Percentiles rank a stretch among this genome's conserved stretches.
phyloP scores from a whole-genome alignment of 1,140 invertebrate genomes.

The Trachelipus rathkii region DNA sequence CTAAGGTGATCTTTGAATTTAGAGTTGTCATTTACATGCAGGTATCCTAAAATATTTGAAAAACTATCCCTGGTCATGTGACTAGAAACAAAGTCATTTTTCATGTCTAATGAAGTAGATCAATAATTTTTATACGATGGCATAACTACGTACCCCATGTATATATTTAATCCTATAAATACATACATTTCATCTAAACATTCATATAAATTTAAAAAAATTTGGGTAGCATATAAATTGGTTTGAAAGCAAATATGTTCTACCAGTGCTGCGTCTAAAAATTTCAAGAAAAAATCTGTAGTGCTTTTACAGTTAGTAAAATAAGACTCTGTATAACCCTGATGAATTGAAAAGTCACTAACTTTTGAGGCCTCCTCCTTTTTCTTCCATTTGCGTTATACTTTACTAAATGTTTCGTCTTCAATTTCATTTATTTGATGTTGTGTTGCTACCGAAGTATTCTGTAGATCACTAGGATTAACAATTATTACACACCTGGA shows the following conservation, averaged over 20 bases:
- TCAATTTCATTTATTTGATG: too few relatives aligned
- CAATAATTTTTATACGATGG: constrained; percentile 24
- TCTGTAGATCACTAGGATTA: too few relatives aligned
- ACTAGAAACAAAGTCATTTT: constrained; percentile 4
- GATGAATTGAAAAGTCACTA: background rate
- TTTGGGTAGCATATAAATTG: constrained; percentile 31
- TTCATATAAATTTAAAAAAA: background rate
- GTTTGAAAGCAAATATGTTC: constrained; percentile 24
- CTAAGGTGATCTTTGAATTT: constrained; percentile 21
- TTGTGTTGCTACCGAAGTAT: too few relatives aligned
- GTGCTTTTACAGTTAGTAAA: background rate
- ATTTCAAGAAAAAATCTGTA: constrained; percentile 12
- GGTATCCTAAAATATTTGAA: constrained; percentile 12
- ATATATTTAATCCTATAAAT: constrained; percentile 32
- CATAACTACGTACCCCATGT: constrained; percentile 29
- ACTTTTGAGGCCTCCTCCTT: constrained; percentile 3
- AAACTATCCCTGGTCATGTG: constrained; percentile 29
- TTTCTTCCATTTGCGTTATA: constrained; percentile 8
- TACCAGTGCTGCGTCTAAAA: constrained; percentile 17
- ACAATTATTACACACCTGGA: too few relatives aligned
- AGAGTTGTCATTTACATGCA: constrained; percentile 35
- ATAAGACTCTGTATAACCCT: background rate
- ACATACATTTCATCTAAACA: constrained; percentile 28
- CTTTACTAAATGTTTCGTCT: background rate
- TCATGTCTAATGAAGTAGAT: constrained; percentile 5